phyloP scores from a whole-genome alignment of 2,797 vertebrate genomes.

The Sarcophilus harrisii region DNA sequence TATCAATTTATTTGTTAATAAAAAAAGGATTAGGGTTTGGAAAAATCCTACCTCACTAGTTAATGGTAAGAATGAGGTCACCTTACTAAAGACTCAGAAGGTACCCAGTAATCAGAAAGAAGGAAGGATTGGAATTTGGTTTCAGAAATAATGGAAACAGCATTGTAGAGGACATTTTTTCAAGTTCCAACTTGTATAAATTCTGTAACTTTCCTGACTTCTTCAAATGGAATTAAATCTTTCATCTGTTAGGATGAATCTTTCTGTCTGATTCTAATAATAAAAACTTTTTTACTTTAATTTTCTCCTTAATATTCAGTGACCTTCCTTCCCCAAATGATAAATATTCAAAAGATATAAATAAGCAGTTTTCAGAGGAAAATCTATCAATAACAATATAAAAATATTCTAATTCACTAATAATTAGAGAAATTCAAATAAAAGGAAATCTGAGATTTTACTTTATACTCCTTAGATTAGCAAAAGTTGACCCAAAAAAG shows the following conservation, averaged over 20 bases:
- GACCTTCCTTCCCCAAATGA: background rate
- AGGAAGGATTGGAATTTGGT: background rate
- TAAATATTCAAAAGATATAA: background rate
- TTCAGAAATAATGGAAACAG: slow-evolving; percentile 6
- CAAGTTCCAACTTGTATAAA: background rate
- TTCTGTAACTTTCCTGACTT: background rate
- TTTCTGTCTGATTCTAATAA: background rate
- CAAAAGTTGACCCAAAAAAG: background rate
- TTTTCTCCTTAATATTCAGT: background rate
- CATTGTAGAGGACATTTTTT: background rate
- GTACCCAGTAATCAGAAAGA: background rate
- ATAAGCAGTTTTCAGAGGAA: background rate
- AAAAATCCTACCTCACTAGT: slow-evolving; percentile 2
- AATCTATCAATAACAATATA: background rate
- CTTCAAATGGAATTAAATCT: background rate
- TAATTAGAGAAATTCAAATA: background rate
- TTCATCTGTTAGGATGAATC: background rate
- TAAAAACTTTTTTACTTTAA: background rate
- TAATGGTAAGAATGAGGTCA: slow-evolving; percentile 49
- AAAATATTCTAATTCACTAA: background rate
- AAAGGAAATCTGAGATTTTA: background rate
- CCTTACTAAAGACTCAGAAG: background rate
- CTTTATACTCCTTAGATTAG: background rate
- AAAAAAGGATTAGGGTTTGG: slow-evolving; percentile 10
- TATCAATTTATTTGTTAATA: slow-evolving; percentile 15